Evolutionary conservation across 2,888 invertebrate genomes (phyloP).

Genomic region (Patella depressa): DNA sequence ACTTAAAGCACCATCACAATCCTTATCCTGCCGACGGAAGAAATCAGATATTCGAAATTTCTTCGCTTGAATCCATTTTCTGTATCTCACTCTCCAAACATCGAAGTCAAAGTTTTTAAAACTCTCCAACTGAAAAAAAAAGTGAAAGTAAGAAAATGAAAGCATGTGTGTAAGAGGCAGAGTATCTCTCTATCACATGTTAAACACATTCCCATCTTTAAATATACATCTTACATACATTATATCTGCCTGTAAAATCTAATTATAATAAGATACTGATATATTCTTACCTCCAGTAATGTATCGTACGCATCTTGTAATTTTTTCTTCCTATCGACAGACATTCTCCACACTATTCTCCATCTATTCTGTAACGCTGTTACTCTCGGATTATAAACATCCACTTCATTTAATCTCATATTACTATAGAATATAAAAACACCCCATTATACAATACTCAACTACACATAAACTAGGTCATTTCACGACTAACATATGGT

Average conservation of each 20-base stretch:
- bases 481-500: no score
- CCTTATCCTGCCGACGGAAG: slow-evolving; percentile 69
- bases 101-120: slow-evolving; percentile 71
- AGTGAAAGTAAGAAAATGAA: slow-evolving; percentile 5
- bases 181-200: no score
- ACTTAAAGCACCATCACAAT: slow-evolving; percentile 66
- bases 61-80: slow-evolving; percentile 70
- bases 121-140: slow-evolving; percentile 64
- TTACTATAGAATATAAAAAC: slow-evolving; percentile 47
- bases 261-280: neutral
- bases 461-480: neutral
- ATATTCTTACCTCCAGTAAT: slow-evolving; percentile 62
- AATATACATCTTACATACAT: no score
- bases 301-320: slow-evolving; percentile 69
- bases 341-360: slow-evolving; percentile 69
- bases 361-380: slow-evolving; percentile 67
- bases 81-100: slow-evolving; percentile 67
- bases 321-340: slow-evolving; percentile 69
- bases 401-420: slow-evolving; percentile 63
- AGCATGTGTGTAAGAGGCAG: neutral
- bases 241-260: no score
- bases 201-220: no score
- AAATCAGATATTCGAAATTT: slow-evolving; percentile 71
- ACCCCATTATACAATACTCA: neutral
- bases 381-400: slow-evolving; percentile 63